Base-by-base conservation (phyloP, 64 coral and sea anemone genomes). In the Astreopora myriophthalma region DNA sequence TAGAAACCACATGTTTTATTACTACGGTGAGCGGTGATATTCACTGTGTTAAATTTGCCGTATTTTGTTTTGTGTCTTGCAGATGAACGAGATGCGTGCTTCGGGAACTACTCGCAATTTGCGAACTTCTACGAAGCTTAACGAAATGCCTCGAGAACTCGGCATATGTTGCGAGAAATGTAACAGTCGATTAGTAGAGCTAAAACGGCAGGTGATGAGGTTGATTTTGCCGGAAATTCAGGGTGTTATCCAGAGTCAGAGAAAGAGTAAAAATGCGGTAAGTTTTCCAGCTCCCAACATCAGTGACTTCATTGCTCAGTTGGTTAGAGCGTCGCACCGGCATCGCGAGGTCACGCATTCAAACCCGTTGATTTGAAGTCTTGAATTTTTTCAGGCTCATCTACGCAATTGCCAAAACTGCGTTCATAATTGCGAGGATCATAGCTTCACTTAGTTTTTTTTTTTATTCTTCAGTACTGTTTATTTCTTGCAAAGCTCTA, bases 151-250 rank as follows among this genome's bases (percentile, higher is more conserved):
- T 22, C 85, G 46, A 73, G 87, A 72, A 94, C 74, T 94, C 9
- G 97, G 95, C 4, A 94, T 99, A 6, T 96, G 91, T 83, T 99
- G 97, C 78, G 97, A 99, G 49, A 99, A 99, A 83, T 99, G 97
- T 40, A 99, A 99, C 88, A 96, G 94, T 29, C 87, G 97, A 29
- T 67, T 99, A 2, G 91, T 99, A 7, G 97, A 99, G 29, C 64
- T 99, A 3, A 99, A 99, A 20, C 86, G 91, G 23, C 97, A 99
- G 74, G 94, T 95, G 14, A 61, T 99, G 48, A 71, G 91, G 17
- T 75, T 93, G 62, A 99, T 99, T 88, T 75, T 99, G 8, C 97
- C 97, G 1, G 97, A 99, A 75, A 75, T 99, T 31, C 94, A 99
- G 74, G 87, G 94, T 48, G 85, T 93, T 71, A 75, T 99, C 10